Conservation (phyloP, 2,797 vertebrate genomes). For the Lithobates sylvaticus region DNA sequence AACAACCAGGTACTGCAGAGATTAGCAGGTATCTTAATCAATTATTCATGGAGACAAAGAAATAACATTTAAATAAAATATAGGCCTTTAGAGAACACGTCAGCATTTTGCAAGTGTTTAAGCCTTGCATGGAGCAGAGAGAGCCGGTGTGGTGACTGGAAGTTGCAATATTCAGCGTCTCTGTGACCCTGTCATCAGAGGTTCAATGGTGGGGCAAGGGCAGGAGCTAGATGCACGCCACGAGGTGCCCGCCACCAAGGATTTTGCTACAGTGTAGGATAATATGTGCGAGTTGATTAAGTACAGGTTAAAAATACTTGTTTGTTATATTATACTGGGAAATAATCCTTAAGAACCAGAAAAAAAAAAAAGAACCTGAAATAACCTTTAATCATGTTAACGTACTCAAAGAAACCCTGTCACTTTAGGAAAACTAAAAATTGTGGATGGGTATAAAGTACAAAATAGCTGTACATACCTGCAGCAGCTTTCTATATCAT, state of each 20-base stretch:
- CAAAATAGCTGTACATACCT: too few species aligned
- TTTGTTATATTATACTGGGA: too few species aligned
- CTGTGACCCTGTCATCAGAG: neutral
- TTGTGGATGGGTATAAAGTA: too few species aligned
- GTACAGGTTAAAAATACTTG: too few species aligned
- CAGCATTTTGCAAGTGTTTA: slow-evolving; percentile 66
- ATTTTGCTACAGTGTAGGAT: too few species aligned
- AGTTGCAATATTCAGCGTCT: slow-evolving; percentile 12
- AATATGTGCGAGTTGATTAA: too few species aligned
- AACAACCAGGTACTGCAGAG: slow-evolving; percentile 80
- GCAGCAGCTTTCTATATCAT: too few species aligned
- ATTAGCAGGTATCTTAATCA: slow-evolving; percentile 77
- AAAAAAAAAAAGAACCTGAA: too few species aligned
- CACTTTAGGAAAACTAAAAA: too few species aligned
- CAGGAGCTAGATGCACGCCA: neutral
- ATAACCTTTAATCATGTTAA: too few species aligned
- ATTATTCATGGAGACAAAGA: slow-evolving; percentile 86
- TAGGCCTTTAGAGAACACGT: slow-evolving; percentile 80
- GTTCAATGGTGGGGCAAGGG: neutral
- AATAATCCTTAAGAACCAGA: too few species aligned
- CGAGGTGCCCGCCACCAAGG: neutral
- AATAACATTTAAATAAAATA: slow-evolving; percentile 87
- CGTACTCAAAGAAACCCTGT: too few species aligned
- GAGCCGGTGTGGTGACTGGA: neutral
- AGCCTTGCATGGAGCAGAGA: slow-evolving; percentile 29